phyloP scores from a whole-genome alignment of 2,888 invertebrate species.

The Ophion slaviceki region DNA sequence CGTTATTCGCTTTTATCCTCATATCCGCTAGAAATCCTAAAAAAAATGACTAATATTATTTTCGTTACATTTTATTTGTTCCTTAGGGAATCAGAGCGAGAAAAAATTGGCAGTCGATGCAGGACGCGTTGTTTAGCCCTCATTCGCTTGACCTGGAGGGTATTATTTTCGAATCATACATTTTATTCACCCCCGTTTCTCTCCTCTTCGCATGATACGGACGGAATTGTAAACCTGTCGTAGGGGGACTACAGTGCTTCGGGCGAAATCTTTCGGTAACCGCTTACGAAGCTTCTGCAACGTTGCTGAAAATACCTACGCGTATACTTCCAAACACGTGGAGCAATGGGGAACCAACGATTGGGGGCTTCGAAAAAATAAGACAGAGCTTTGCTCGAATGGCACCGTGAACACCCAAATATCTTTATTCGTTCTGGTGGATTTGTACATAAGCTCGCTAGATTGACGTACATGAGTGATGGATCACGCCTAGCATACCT shows the following conservation, averaged over 20 bases:
- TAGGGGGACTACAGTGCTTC: neutral
- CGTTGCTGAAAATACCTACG: neutral
- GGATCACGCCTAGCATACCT: neutral
- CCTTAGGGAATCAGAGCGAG: neutral
- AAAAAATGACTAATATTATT: neutral
- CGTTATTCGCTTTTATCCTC: neutral
- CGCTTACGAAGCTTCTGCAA: neutral
- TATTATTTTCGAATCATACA: neutral
- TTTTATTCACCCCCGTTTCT: neutral
- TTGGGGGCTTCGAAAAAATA: neutral
- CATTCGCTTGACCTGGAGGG: neutral
- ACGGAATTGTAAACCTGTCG: neutral
- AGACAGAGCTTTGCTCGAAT: neutral
- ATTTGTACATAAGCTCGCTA: neutral
- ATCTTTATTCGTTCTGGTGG: neutral
- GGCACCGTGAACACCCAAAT: neutral
- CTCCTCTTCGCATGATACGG: neutral
- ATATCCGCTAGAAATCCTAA: no score
- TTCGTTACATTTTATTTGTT: neutral
- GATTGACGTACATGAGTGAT: neutral
- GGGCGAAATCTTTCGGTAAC: neutral
- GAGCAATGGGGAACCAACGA: neutral
- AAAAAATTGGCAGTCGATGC: neutral
- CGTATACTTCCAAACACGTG: neutral
- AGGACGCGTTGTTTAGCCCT: conserved; percentile 4